Evolutionary conservation across 2,113 vertebrate genomes (phyloP).

Genomic region (Hippocampus comes): DNA sequence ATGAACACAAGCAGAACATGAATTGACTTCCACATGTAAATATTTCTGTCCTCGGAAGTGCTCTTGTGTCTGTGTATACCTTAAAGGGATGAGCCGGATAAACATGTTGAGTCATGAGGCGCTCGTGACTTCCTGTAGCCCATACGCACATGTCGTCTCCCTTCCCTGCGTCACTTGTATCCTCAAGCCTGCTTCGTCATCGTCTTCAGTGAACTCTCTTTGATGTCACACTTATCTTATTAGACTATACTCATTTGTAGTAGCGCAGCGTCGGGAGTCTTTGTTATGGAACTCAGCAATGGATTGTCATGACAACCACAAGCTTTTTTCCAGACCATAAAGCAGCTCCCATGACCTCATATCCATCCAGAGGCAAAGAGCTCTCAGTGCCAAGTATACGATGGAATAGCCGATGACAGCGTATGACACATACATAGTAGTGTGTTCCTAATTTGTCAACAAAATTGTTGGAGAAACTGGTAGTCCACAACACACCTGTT

Average conservation of each 20-base stretch:
- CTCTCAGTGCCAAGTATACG: constrained; percentile 12
- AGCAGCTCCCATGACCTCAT: constrained; percentile 57
- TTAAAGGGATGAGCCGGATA: neutral
- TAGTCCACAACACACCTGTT: constrained; percentile 1
- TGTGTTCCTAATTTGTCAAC: constrained; percentile 7
- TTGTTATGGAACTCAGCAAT: constrained; percentile 64
- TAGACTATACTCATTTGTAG: constrained; percentile 47
- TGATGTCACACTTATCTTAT: constrained; percentile 50
- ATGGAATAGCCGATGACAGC: constrained; percentile 6
- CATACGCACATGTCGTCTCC: neutral
- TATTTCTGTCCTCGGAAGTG: neutral
- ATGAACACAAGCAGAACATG: constrained; percentile 16
- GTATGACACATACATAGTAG: constrained; percentile 12
- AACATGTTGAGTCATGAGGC: neutral
- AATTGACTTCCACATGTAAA: constrained; percentile 4
- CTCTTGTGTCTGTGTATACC: constrained; percentile 5
- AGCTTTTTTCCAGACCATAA: constrained; percentile 44
- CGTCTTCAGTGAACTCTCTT: constrained; percentile 19
- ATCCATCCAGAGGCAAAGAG: constrained; percentile 39
- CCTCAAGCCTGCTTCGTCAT: constrained; percentile 23
- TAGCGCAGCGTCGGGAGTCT: constrained; percentile 52
- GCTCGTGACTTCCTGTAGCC: neutral
- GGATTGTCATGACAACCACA: constrained; percentile 51
- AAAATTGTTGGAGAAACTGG: constrained; percentile 5
- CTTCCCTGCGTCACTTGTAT: constrained; percentile 11